Evolutionary conservation across 2,888 invertebrate genomes (phyloP).

Genomic region (Clepsis dumicolana): DNA sequence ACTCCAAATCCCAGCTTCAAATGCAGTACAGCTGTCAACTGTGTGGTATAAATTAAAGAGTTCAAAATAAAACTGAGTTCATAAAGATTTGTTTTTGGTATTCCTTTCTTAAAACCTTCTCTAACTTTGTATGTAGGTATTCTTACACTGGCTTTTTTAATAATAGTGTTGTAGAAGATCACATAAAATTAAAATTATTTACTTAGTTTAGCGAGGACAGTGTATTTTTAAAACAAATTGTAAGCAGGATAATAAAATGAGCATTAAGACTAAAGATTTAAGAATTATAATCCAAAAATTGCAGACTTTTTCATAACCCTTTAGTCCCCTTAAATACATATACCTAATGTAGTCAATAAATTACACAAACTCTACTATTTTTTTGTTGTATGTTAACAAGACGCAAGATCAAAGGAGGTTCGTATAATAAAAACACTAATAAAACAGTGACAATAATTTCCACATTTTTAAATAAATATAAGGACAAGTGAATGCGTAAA

Average conservation of each 20-base stretch:
- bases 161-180: too few species aligned
- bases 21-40: constrained; percentile 11
- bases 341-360: too few species aligned
- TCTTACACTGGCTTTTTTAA: too few species aligned
- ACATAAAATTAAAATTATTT: too few species aligned
- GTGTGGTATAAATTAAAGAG: neutral
- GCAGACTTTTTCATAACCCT: too few species aligned
- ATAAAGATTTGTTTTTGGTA: neutral
- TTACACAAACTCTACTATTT: neutral
- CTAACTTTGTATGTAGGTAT: neutral
- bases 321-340: too few species aligned
- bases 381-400: neutral
- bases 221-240: too few species aligned
- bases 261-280: too few species aligned
- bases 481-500: neutral
- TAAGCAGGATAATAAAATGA: too few species aligned
- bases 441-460: neutral
- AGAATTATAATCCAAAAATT: too few species aligned
- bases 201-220: too few species aligned
- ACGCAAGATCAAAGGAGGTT: neutral
- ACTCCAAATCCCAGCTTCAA: too few species aligned
- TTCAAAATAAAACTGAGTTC: neutral
- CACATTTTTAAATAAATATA: neutral
- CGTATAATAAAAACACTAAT: neutral
- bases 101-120: neutral